Evolutionary conservation across 2,113 vertebrate species (phyloP).

Genomic region (Siniperca chuatsi): DNA sequence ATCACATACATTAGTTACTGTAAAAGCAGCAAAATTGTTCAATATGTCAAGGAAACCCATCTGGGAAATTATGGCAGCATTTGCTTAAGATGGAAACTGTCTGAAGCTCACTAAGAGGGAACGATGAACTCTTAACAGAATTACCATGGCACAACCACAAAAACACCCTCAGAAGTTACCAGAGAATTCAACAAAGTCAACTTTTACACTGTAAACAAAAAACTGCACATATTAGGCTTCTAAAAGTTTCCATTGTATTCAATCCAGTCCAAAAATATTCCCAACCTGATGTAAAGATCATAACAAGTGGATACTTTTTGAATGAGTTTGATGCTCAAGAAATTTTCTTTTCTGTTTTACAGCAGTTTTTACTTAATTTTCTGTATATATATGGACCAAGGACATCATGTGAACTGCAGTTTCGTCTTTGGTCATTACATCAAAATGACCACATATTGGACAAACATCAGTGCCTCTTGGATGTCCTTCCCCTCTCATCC

Average conservation of each 20-base stretch:
- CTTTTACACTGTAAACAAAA: not conserved
- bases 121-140: not conserved
- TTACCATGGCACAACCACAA: not conserved
- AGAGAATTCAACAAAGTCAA: not conserved
- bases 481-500: not conserved
- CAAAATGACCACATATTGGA: too few species aligned
- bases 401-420: not conserved
- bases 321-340: not conserved
- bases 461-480: not conserved
- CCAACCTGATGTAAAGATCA: not conserved
- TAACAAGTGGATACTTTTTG: not conserved
- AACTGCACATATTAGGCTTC: not conserved
- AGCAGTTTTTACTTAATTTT: not conserved
- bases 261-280: not conserved
- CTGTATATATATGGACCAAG: not conserved
- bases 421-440: not conserved
- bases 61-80: conserved; percentile 1
- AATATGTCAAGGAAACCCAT: not conserved
- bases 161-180: not conserved
- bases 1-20: not conserved
- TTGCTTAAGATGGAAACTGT: conserved; percentile 7
- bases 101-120: not conserved
- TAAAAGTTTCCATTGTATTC: not conserved
- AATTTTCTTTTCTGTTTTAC: not conserved
- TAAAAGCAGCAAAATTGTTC: not conserved